These are phyloP conservation scores for Callopanchax toddi DNA, from an alignment of 2,113 vertebrate species.

Conservation along the genomic window DNA sequence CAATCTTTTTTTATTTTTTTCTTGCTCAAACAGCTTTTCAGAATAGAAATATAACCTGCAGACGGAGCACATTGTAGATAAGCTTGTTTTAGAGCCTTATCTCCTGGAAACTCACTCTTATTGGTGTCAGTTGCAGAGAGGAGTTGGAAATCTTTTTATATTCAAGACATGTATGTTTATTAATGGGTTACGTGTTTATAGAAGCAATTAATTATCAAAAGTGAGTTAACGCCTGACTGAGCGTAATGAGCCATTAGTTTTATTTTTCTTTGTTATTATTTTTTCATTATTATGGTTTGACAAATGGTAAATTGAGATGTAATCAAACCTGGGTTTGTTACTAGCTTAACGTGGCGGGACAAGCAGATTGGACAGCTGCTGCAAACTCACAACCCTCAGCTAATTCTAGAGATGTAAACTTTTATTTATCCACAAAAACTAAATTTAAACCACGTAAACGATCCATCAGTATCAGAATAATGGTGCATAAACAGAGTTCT, in stretches of 20 bases:
- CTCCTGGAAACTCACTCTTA: slow-evolving; percentile 29
- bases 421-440: slow-evolving; percentile 17
- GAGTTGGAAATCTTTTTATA: slow-evolving; percentile 2
- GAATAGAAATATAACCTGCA: slow-evolving; percentile 12
- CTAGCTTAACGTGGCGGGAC: neutral
- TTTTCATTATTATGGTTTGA: neutral
- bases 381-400: too few relatives aligned
- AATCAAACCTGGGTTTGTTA: too few relatives aligned
- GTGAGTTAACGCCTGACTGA: slow-evolving; percentile 8
- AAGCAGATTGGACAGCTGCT: slow-evolving; percentile 45
- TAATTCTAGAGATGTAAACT: neutral
- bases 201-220: slow-evolving; percentile 5
- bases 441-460: neutral
- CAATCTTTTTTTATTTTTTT: slow-evolving; percentile 20
- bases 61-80: slow-evolving; percentile 5
- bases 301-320: too few relatives aligned
- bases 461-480: slow-evolving; percentile 1
- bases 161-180: slow-evolving; percentile 15
- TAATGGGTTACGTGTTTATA: neutral
- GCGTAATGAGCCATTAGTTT: neutral
- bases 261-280: neutral
- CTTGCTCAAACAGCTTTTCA: slow-evolving; percentile 20
- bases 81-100: slow-evolving; percentile 29
- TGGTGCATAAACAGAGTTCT: neutral
- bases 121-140: slow-evolving; percentile 18